These are phyloP conservation scores for Tympanoctomys barrerae DNA, from an alignment of 2,797 vertebrate species.

Conservation along the genomic window DNA sequence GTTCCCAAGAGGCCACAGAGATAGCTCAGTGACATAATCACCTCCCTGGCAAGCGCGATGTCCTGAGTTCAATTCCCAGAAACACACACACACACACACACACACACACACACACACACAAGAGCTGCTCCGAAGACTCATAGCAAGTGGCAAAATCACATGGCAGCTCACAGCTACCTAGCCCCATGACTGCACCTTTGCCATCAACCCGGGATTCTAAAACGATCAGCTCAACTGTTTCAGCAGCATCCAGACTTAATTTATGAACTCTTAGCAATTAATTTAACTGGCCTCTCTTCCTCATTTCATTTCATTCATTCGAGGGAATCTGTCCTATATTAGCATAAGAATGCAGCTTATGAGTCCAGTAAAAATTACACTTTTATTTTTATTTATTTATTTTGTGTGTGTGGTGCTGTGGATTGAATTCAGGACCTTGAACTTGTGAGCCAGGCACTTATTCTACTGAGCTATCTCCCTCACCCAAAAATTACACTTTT, in stretches of 20 bases:
- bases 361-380: background rate
- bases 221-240: background rate
- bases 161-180: background rate
- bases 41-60: too few species aligned
- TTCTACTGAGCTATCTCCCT: too few species aligned
- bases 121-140: background rate
- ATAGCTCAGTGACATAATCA: too few species aligned
- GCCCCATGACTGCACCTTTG: background rate
- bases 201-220: conserved; percentile 48
- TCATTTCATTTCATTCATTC: conserved; percentile 34
- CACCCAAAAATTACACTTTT: background rate
- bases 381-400: background rate
- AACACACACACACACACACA: too few species aligned
- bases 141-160: background rate
- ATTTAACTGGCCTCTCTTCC: background rate
- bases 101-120: too few species aligned
- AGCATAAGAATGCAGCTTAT: background rate
- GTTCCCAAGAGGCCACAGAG: background rate
- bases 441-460: too few species aligned
- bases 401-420: too few species aligned
- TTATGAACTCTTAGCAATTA: conserved; percentile 36
- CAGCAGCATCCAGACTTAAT: conserved; percentile 1
- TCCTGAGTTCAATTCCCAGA: too few species aligned
- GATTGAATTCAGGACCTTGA: too few species aligned
- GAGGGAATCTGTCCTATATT: conserved; percentile 9